Evolutionary conservation across 2,888 invertebrate genomes (phyloP), one percentile per base, ranked within the genome.

Genomic region (Pardosa pseudoannulata): DNA sequence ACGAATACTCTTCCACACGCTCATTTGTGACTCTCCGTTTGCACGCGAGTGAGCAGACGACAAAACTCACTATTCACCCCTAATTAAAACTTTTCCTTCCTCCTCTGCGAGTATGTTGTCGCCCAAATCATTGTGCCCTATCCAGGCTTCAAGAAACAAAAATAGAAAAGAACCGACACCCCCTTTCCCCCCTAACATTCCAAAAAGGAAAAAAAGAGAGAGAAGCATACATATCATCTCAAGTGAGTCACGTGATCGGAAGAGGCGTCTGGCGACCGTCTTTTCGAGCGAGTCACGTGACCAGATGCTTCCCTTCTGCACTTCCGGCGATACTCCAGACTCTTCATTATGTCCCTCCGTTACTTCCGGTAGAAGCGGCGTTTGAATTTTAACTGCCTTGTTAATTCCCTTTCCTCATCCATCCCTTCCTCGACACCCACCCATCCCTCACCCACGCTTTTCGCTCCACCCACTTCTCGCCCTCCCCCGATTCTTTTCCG

Each of bases 301-400:
- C 74, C 79, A 86, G 79, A 86, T 79, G 85, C 79, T 75, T 86
- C 70, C 68, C 83, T 83, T 83, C 83, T 78, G 83, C 72, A 74
- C 85, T 79, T 79, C 79, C 85, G 85, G 85, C 68, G 79, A 73
- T 71, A 74, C 75, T 79, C 85, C 79, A 75, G 79, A 79, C 85
- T 74, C 85, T 79, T 79, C 79, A 79, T 79, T 79, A 79, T 74
- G 70, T 36, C 46, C 68, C 79, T 79, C 85, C 79, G 70, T 79
- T 39, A 79, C 79, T 79, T 79, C 85, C 79, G 85, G 79, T 68
- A 32, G 75, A 79, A 79, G 73, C 85, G 78, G 73, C 85, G 79
- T 86, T 86, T 86, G 85, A 86, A 86, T 86, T 86, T 86, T 86
- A 86, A 86, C 85, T 79, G 85, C 85, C 85, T 86, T 75, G 85